These are phyloP conservation scores for Gallinago paraguaiae DNA, from an alignment of 2,113 vertebrate genomes.

Conservation along the genomic window DNA sequence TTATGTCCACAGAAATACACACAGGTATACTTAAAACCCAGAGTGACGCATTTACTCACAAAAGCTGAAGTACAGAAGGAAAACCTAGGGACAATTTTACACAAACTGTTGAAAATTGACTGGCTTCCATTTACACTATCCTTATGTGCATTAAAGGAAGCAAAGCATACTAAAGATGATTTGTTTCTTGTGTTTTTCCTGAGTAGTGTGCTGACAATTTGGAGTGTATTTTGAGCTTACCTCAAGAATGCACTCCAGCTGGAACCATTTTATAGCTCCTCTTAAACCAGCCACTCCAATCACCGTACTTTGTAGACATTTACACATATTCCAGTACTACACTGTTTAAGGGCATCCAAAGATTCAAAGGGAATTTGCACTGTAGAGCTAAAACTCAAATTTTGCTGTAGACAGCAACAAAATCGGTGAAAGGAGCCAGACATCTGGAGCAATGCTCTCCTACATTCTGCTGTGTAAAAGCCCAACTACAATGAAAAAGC, in stretches of 20 bases:
- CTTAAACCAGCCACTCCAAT: conserved; percentile 68
- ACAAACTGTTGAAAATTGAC: conserved; percentile 48
- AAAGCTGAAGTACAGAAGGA: neutral
- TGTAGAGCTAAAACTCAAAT: conserved; percentile 70
- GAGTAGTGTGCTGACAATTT: conserved; percentile 57
- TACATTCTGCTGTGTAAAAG: conserved; percentile 9
- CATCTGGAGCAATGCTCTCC: conserved; percentile 64
- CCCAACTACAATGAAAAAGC: conserved; percentile 37
- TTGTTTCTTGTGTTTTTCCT: conserved; percentile 52
- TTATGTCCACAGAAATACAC: conserved; percentile 27
- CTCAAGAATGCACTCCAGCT: conserved; percentile 65
- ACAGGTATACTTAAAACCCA: neutral
- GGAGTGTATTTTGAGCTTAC: conserved; percentile 60
- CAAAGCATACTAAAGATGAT: conserved; percentile 32
- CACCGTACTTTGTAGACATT: conserved; percentile 44
- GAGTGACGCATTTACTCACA: neutral
- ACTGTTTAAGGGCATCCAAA: conserved; percentile 62
- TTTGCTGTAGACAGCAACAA: conserved; percentile 71
- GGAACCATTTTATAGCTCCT: conserved; percentile 68
- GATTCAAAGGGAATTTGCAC: conserved; percentile 68
- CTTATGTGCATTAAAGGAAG: conserved; percentile 34
- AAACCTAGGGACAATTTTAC: conserved; percentile 46
- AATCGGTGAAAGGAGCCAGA: conserved; percentile 58
- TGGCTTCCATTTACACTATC: conserved; percentile 31
- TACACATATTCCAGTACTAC: conserved; percentile 48